Percentiles rank a stretch among this genome's conserved stretches.
Conservation (phyloP, 2,888 invertebrate species). For the Leucozona laternaria region DNA sequence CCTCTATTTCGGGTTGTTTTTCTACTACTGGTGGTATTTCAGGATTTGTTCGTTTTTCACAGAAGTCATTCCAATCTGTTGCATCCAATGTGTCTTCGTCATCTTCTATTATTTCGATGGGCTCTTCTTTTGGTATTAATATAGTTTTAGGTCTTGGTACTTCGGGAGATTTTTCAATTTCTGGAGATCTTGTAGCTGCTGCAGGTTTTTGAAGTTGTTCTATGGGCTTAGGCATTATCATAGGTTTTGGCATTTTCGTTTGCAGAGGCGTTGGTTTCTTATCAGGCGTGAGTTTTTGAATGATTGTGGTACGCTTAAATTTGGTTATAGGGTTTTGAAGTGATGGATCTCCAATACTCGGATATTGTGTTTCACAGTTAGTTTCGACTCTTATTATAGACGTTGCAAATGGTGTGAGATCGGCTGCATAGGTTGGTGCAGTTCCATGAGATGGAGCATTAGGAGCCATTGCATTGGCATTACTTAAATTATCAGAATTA, state of each 20-base stretch:
- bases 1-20: not conserved
- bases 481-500: constrained; percentile 16
- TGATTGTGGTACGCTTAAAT: constrained; percentile 54
- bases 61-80: constrained; percentile 20
- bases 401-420: constrained; percentile 62
- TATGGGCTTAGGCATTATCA: not conserved
- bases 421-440: not conserved
- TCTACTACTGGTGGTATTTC: not conserved
- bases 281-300: constrained; percentile 46
- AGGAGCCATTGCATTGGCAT: not conserved
- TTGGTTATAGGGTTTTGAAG: not conserved
- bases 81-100: not conserved
- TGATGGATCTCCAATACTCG: not conserved
- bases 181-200: not conserved
- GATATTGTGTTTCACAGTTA: constrained; percentile 41
- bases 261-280: not conserved
- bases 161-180: not conserved
- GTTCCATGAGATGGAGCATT: too few relatives aligned
- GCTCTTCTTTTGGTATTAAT: constrained; percentile 14
- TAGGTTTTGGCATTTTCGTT: not conserved
- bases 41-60: not conserved
- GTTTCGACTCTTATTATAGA: constrained; percentile 67
- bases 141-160: not conserved
- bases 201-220: not conserved
- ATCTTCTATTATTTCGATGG: constrained; percentile 44